Percentiles rank a stretch among this genome's conserved stretches.
Evolutionary conservation across 2,888 invertebrate genomes (phyloP).

Genomic region (Cryptops parisi): DNA sequence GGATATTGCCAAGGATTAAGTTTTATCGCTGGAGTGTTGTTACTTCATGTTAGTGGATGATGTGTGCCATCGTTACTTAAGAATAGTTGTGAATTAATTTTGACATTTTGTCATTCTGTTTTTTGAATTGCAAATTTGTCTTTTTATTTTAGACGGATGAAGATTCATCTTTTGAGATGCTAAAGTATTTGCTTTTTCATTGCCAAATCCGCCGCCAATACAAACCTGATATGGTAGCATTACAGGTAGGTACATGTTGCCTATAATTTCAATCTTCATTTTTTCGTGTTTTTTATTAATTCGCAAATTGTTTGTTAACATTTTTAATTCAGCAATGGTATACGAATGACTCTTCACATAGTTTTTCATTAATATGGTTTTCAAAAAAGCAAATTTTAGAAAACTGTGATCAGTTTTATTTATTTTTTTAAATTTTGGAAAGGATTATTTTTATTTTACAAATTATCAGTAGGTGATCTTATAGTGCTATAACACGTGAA

Average conservation of each 20-base stretch:
- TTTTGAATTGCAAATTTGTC: constrained; percentile 8
- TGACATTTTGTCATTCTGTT: too few species aligned
- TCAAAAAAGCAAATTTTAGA: too few species aligned
- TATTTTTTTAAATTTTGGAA: too few species aligned
- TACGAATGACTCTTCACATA: too few species aligned
- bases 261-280: too few species aligned
- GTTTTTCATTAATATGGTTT: too few species aligned
- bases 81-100: background rate
- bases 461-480: too few species aligned
- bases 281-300: background rate
- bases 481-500: too few species aligned
- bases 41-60: constrained; percentile 84
- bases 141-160: constrained; percentile 61
- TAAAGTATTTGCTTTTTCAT: constrained; percentile 83
- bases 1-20: constrained; percentile 95
- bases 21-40: constrained; percentile 83
- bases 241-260: constrained; percentile 50
- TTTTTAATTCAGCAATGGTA: constrained; percentile 3
- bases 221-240: constrained; percentile 83
- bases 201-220: constrained; percentile 78
- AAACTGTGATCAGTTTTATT: too few species aligned
- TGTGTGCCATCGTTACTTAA: too few species aligned
- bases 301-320: background rate
- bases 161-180: constrained; percentile 68
- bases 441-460: too few species aligned